Percentiles rank a stretch among this genome's conserved stretches.
Evolutionary conservation across 2,888 invertebrate genomes (phyloP).

Genomic region (Trissolcus brochymenae): DNA sequence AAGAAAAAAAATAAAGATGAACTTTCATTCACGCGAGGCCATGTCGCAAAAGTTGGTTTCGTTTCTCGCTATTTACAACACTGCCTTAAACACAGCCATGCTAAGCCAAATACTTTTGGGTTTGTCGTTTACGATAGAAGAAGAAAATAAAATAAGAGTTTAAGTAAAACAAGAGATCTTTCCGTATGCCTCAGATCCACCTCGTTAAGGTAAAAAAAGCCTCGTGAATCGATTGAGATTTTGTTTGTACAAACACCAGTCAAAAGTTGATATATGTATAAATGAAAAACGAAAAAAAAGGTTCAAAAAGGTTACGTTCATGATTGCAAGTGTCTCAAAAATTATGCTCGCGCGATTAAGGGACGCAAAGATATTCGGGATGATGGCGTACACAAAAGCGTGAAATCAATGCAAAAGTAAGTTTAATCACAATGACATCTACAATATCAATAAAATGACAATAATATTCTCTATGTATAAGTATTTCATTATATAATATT

Average conservation of each 20-base stretch:
- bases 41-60: conserved; percentile 32
- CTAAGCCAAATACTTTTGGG: conserved; percentile 80
- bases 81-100: conserved; percentile 79
- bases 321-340: conserved; percentile 24
- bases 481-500: conserved; percentile 12
- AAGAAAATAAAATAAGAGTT: not conserved
- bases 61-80: conserved; percentile 46
- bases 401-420: conserved; percentile 36
- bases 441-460: conserved; percentile 33
- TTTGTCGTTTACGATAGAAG: conserved; percentile 68
- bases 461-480: conserved; percentile 7
- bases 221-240: not conserved
- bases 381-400: conserved; percentile 18
- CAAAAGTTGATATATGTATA: not conserved
- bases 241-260: not conserved
- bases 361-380: conserved; percentile 31
- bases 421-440: conserved; percentile 34
- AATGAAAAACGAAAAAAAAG: not conserved
- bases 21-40: conserved; percentile 33
- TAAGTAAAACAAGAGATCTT: not conserved
- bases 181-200: conserved; percentile 47
- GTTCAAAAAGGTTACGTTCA: not conserved
- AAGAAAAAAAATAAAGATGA: conserved; percentile 32
- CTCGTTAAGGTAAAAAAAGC: conserved; percentile 36
- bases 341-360: conserved; percentile 7